Base-by-base conservation (phyloP, 2,888 invertebrate species). In the Tyria jacobaeae region DNA sequence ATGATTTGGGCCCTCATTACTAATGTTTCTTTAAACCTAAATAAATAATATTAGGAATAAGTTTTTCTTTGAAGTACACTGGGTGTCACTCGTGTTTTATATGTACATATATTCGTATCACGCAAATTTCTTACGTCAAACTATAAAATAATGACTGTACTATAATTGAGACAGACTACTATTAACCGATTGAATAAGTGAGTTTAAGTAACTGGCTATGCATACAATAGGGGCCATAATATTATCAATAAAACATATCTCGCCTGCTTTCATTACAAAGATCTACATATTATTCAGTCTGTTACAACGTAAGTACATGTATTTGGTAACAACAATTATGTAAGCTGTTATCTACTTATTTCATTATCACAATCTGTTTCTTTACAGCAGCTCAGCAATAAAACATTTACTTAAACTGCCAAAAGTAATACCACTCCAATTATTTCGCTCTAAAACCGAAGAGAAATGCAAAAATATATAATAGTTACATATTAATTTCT, bases 271-370 rank as follows among this genome's bases (percentile, higher is more conserved):
- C 44, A 44, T 44, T 71, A 67, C 34, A 44, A 31, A 58, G 67
- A 73, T 73, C 76, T 71, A 75, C 65, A 69, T 75, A 66, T 75
- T 75, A 73, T 73, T 64, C 71, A 75, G 73, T 60, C 49, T 61
- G 62, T 62, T 47, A 62, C 21, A 47, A 14, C 44, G 39, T n/a
- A 54, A 54, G 39, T 37, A 58, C 57, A 60, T 47, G 50, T 52
- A 61, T 75, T 75, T 71, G 50, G 73, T 64, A 71, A 73, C 21
- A 39, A 62, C 62, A 67, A 71, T 69, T 71, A 73, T 64, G 66
- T 60, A 59, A 62, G 59, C 48, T 44, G 41, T 62, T 56, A 62
- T 58, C 47, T 64, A 73, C 61, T 66, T 73, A 60, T 62, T 57
- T 57, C 44, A 62, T 68, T 68, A 66, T 62, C 57, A 62, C 52